Evolutionary conservation across 2,888 invertebrate species (phyloP), one percentile per base, ranked within the genome.

Genomic region (Tetragnatha montana): DNA sequence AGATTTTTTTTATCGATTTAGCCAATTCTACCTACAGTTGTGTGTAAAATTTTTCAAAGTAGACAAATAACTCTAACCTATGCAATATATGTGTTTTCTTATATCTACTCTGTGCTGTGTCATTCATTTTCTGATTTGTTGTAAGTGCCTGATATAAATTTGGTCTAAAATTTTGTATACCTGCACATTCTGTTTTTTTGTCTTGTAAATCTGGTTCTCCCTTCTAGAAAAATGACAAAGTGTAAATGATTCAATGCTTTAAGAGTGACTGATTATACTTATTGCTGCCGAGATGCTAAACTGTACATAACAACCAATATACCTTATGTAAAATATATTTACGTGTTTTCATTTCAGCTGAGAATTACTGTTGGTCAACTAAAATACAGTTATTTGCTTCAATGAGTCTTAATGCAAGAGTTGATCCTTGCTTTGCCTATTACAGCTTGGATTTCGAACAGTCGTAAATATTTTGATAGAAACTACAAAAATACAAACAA

Each of bases 101-200:
- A 74, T 60, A 51, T 82, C 73, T 82, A n/a, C 74, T 51, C 12
- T 71, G 60, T 82, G 60, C 71, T 83, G n/a, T 60, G 71, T 85
- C 14, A 70, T 85, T 79, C 17, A 85, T 78, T 85, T 78, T 85
- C 78, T 85, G 78, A 79, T 70, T 78, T 85, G 69, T 78, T 85
- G 69, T 71, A 85, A 85, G 85, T 85, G 85, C 85, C 85, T 85
- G 60, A 60, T 60, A 19, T 78, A 17, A 82, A 73, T 82, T 74
- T 51, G 51, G 60, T 60, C 73, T 73, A 19, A 50, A 71, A 81
- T 82, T 74, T 60, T 78, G 51, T 22, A 79, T 79, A 51, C 60
- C 60, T 60, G 17, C 60, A 60, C 60, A 60, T 60, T 22, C 79
- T 79, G 60, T 22, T 82, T 51, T 73, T 74, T 17, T 51, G 17